These are phyloP conservation scores for Actinostola sp. DNA, from an alignment of 92 coral and sea anemone species.

Conservation along the genomic window DNA sequence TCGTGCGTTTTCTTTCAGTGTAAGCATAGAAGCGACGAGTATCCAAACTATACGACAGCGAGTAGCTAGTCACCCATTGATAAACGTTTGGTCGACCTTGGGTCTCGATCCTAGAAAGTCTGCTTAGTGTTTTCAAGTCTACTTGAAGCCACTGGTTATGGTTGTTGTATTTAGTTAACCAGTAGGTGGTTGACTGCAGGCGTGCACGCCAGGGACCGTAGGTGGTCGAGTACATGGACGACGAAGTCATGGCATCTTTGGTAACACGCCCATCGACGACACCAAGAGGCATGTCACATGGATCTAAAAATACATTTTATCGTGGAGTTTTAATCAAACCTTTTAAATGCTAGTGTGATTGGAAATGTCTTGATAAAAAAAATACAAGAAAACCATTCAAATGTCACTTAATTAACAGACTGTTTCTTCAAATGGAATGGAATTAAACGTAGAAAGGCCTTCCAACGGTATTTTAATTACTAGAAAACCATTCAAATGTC, in stretches of 20 bases:
- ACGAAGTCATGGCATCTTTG: conserved; percentile 67
- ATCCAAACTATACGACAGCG: conserved; percentile 61
- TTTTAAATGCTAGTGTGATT: too few species aligned
- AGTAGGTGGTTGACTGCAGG: conserved; percentile 62
- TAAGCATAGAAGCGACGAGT: conserved; percentile 63
- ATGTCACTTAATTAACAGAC: too few species aligned
- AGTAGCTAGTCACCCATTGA: conserved; percentile 78
- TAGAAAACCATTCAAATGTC: too few species aligned
- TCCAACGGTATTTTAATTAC: too few species aligned
- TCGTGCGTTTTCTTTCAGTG: conserved; percentile 53
- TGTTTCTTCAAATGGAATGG: too few species aligned
- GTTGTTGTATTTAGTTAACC: conserved; percentile 66
- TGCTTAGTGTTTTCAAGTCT: conserved; percentile 71
- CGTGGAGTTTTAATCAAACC: not conserved
- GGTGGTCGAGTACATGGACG: conserved; percentile 63
- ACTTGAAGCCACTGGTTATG: conserved; percentile 74
- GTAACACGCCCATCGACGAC: conserved; percentile 76
- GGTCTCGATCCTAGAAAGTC: conserved; percentile 72
- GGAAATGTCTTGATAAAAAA: too few species aligned
- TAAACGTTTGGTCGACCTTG: conserved; percentile 82
- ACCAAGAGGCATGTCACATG: conserved; percentile 84
- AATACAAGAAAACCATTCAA: too few species aligned
- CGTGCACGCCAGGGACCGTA: conserved; percentile 90
- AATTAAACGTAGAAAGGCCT: too few species aligned
- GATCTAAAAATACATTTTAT: conserved; percentile 34